Evolutionary conservation across 2,888 invertebrate genomes (phyloP).

Genomic region (Tuta absoluta): DNA sequence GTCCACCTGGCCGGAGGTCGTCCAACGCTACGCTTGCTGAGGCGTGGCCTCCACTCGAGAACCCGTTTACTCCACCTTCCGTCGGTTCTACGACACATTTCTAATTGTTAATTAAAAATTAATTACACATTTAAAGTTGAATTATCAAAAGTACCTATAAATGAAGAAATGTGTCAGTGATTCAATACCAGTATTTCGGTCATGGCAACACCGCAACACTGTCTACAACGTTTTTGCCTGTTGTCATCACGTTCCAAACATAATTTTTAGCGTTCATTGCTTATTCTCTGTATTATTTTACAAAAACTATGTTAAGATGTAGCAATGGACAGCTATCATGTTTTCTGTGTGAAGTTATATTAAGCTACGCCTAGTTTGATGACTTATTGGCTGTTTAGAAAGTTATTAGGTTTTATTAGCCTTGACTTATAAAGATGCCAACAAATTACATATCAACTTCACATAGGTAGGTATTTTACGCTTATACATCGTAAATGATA

Average conservation of each 20-base stretch:
- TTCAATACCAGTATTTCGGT: too few relatives aligned
- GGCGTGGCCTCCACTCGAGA: too few relatives aligned
- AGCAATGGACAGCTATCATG: background rate
- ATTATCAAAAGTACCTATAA: too few relatives aligned
- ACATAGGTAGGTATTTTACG: background rate
- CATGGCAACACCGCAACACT: too few relatives aligned
- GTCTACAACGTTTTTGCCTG: background rate
- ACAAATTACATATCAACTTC: background rate
- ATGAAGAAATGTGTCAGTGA: too few relatives aligned
- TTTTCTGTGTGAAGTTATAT: background rate
- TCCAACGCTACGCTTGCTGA: too few relatives aligned
- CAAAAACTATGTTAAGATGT: background rate
- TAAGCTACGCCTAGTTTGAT: background rate
- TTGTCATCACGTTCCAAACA: background rate
- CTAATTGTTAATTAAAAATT: too few relatives aligned
- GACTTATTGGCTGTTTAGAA: slow-evolving; percentile 11
- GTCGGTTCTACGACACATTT: too few relatives aligned
- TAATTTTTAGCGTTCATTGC: background rate
- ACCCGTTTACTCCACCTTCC: too few relatives aligned
- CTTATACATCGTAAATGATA: background rate
- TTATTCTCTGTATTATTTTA: background rate
- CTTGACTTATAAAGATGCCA: background rate
- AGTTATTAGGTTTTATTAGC: background rate
- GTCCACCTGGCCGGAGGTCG: too few relatives aligned
- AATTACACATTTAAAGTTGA: too few relatives aligned